Percentiles rank a stretch among this genome's conserved stretches.
Evolutionary conservation across 2,113 vertebrate genomes (phyloP).

Genomic region (Suncus etruscus): DNA sequence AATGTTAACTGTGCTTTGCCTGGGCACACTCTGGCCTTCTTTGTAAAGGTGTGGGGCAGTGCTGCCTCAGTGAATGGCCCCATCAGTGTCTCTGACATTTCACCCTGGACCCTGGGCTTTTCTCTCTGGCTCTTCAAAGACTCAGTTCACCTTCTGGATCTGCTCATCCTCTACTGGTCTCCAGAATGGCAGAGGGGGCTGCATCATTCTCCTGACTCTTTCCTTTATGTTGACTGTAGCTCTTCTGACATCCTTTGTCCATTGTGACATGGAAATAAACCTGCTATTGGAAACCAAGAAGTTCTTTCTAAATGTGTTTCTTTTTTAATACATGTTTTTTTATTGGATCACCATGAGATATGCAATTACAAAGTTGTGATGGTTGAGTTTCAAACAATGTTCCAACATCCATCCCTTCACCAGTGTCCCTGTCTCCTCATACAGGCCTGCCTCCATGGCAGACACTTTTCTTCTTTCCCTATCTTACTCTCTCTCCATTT

Average conservation of each 20-base stretch:
- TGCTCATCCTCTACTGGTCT: background rate
- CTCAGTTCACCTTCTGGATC: background rate
- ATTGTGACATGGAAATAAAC: constrained; percentile 52
- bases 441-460: too few relatives aligned
- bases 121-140: background rate
- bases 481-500: background rate
- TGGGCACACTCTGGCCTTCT: background rate
- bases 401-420: too few relatives aligned
- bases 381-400: too few relatives aligned
- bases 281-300: constrained; percentile 44
- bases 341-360: too few relatives aligned
- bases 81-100: background rate
- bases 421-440: too few relatives aligned
- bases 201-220: too few relatives aligned
- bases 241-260: background rate
- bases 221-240: background rate
- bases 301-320: background rate
- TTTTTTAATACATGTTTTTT: background rate
- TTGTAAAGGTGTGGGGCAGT: background rate
- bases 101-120: background rate
- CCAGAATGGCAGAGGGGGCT: background rate
- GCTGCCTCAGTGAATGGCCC: background rate
- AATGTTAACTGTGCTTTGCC: constrained; percentile 69
- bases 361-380: too few relatives aligned
- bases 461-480: too few relatives aligned